phyloP scores from a whole-genome alignment of 1,140 invertebrate genomes.

The Drosophila erecta region DNA sequence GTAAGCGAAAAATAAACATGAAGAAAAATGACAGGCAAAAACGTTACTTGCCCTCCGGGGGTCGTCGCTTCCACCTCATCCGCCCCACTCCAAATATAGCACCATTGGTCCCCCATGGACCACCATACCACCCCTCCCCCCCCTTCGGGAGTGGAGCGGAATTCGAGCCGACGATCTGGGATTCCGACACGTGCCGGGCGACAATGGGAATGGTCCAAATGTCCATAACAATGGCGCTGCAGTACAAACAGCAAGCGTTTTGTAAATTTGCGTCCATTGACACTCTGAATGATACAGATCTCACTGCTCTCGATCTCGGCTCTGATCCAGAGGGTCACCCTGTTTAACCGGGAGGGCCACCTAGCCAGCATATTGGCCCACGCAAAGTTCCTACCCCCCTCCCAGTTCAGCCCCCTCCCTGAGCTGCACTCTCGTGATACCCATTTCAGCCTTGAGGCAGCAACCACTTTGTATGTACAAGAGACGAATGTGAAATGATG shows the following conservation, averaged over 20 bases:
- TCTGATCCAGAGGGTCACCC: conserved; percentile 21
- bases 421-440: conserved; percentile 4
- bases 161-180: conserved; percentile 30
- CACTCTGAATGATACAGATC: conserved; percentile 35
- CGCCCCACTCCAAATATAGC: not conserved
- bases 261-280: conserved; percentile 52
- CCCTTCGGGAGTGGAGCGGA: conserved; percentile 34
- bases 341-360: conserved; percentile 30
- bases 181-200: conserved; percentile 42
- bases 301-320: conserved; percentile 23
- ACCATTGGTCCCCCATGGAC: conserved; percentile 19
- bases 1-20: conserved; percentile 53
- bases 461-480: conserved; percentile 55
- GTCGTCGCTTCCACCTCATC: conserved; percentile 15
- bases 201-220: conserved; percentile 31
- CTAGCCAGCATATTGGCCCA: conserved; percentile 18
- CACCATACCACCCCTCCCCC: not conserved
- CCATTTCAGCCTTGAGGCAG: conserved; percentile 49
- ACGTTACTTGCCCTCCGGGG: conserved; percentile 40
- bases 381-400: conserved; percentile 2
- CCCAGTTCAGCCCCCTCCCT: not conserved
- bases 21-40: conserved; percentile 49
- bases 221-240: conserved; percentile 28
- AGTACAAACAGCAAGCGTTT: conserved; percentile 32
- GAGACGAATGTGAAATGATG: conserved; percentile 41